Percentiles rank a stretch among this genome's conserved stretches.
phyloP scores from a whole-genome alignment of 2,797 vertebrate species.

The Hemibagrus guttatus region DNA sequence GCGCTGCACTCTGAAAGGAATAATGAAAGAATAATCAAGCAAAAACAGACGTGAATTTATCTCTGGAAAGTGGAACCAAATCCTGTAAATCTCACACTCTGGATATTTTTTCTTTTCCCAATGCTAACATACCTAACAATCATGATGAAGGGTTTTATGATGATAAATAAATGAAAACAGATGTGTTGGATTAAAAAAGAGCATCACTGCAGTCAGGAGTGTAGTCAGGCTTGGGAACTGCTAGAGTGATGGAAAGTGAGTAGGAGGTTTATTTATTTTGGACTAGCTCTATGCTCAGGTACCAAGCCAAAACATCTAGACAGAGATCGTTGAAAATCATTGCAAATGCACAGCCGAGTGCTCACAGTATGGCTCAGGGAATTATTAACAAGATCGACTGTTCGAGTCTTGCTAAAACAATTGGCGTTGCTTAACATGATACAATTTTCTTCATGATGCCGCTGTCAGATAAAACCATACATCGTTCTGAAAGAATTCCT shows the following conservation, averaged over 20 bases:
- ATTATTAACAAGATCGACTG: not conserved
- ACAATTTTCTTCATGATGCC: not conserved
- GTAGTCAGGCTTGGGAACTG: not conserved
- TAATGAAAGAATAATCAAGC: not conserved
- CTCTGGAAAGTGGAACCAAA: not conserved
- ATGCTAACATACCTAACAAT: not conserved
- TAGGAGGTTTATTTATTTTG: conserved; percentile 10
- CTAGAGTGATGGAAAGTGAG: not conserved
- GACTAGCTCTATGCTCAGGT: not conserved
- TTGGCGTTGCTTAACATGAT: not conserved
- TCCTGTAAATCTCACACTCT: not conserved
- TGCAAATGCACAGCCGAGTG: not conserved
- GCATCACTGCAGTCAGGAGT: not conserved
- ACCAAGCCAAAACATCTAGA: not conserved
- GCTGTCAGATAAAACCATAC: not conserved
- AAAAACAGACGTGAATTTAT: not conserved
- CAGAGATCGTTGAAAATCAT: not conserved
- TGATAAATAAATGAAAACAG: conserved; percentile 7
- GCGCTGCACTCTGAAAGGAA: not conserved
- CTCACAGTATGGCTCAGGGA: not conserved
- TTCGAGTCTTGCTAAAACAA: not conserved
- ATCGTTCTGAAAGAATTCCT: not conserved
- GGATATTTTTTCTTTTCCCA: not conserved
- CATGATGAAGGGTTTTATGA: not conserved
- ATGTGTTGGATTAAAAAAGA: not conserved